These are phyloP conservation scores for Carapus acus DNA, from an alignment of 2,797 vertebrate species.

Conservation along the genomic window DNA sequence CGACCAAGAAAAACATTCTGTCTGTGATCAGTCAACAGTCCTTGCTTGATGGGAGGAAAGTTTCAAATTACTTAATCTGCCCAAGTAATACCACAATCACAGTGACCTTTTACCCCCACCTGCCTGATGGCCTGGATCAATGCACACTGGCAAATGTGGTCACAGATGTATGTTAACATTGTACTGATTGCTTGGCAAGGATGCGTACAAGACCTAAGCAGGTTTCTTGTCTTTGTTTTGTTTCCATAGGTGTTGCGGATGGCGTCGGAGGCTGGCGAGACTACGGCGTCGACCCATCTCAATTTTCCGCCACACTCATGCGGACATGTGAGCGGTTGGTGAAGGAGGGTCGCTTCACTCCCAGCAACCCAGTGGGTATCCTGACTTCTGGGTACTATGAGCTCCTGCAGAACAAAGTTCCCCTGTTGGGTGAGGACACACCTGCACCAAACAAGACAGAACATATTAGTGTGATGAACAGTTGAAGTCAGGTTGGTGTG, in stretches of 20 bases:
- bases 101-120: no score
- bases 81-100: no score
- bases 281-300: conserved; percentile 96
- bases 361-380: conserved; percentile 91
- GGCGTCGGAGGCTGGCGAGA: conserved; percentile 99
- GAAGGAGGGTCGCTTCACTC: conserved; percentile 93
- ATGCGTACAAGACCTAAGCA: no score
- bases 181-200: no score
- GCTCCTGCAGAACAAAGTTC: conserved; percentile 97
- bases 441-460: not conserved
- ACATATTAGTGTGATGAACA: not conserved
- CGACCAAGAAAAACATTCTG: no score
- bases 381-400: conserved; percentile 94
- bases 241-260: conserved; percentile 85
- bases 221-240: no score
- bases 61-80: no score
- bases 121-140: no score
- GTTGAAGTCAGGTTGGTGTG: conserved; percentile 2
- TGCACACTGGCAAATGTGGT: no score
- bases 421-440: conserved; percentile 84
- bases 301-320: conserved; percentile 98
- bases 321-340: conserved; percentile 93
- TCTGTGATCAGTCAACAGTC: no score
- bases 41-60: no score
- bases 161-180: not conserved